Conservation (phyloP, 2,113 vertebrate species). For the Stigmatopora argus region DNA sequence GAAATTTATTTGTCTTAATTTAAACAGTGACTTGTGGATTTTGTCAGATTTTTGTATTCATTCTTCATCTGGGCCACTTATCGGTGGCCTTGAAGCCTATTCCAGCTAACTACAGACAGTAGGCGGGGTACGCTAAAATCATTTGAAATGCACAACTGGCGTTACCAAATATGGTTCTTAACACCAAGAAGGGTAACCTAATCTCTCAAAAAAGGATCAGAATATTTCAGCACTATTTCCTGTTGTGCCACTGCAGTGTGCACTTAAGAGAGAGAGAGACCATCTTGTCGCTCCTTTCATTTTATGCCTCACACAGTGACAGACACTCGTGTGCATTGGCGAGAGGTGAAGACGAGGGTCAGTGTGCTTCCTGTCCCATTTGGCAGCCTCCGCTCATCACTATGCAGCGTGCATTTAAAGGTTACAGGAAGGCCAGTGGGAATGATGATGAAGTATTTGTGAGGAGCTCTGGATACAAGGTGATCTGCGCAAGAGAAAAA, state of each 20-base stretch:
- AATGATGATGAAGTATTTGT: slow-evolving; percentile 63
- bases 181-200: not conserved
- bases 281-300: slow-evolving; percentile 20
- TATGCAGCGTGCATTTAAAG: slow-evolving; percentile 56
- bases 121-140: not conserved
- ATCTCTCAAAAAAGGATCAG: slow-evolving; percentile 27
- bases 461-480: slow-evolving; percentile 42
- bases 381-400: slow-evolving; percentile 12
- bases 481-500: slow-evolving; percentile 25
- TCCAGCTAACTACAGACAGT: no score
- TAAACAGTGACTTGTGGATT: no score
- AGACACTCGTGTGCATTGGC: not conserved
- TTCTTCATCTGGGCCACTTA: no score
- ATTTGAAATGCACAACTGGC: not conserved
- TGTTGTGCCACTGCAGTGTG: slow-evolving; percentile 36
- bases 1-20: no score
- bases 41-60: no score
- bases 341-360: slow-evolving; percentile 8
- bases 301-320: slow-evolving; percentile 16
- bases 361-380: not conserved
- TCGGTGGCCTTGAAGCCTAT: no score
- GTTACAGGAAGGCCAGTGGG: slow-evolving; percentile 50
- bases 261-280: slow-evolving; percentile 16
- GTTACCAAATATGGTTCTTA: not conserved
- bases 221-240: slow-evolving; percentile 37